Percentiles rank a stretch among this genome's conserved stretches.
phyloP scores from a whole-genome alignment of 2,888 invertebrate species.

The Agrochola circellaris region DNA sequence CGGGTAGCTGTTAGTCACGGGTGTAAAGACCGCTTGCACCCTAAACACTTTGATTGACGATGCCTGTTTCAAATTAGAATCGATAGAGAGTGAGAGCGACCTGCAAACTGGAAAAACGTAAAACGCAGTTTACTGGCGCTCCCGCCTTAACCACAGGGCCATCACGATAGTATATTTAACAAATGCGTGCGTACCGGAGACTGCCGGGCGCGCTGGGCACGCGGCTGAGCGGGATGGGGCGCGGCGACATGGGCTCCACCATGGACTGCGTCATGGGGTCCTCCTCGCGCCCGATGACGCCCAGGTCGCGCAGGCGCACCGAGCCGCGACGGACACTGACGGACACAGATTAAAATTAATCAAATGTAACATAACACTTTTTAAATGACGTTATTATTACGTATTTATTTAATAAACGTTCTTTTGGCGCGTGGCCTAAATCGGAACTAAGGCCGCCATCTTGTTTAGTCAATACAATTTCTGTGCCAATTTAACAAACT shows the following conservation, averaged over 20 bases:
- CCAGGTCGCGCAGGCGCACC: slow-evolving; percentile 88
- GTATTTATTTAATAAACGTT: no score
- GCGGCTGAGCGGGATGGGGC: slow-evolving; percentile 88
- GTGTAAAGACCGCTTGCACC: no score
- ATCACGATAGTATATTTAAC: neutral
- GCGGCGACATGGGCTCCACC: slow-evolving; percentile 82
- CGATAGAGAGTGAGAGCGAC: no score
- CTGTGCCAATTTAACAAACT: no score
- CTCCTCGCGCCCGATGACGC: slow-evolving; percentile 82
- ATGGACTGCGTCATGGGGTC: slow-evolving; percentile 90
- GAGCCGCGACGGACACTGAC: slow-evolving; percentile 83
- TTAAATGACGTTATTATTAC: no score
- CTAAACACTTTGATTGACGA: neutral
- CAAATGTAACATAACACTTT: neutral
- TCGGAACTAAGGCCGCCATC: no score
- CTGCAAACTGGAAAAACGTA: neutral
- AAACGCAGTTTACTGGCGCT: neutral
- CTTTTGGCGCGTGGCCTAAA: no score
- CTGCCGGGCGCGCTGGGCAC: slow-evolving; percentile 95
- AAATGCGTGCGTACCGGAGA: slow-evolving; percentile 53
- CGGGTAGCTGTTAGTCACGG: neutral
- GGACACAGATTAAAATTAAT: rapidly evolving
- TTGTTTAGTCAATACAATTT: no score
- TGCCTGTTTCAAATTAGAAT: no score
- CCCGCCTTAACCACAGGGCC: neutral